Conservation (phyloP, 2,113 vertebrate genomes). For the Phycodurus eques region DNA sequence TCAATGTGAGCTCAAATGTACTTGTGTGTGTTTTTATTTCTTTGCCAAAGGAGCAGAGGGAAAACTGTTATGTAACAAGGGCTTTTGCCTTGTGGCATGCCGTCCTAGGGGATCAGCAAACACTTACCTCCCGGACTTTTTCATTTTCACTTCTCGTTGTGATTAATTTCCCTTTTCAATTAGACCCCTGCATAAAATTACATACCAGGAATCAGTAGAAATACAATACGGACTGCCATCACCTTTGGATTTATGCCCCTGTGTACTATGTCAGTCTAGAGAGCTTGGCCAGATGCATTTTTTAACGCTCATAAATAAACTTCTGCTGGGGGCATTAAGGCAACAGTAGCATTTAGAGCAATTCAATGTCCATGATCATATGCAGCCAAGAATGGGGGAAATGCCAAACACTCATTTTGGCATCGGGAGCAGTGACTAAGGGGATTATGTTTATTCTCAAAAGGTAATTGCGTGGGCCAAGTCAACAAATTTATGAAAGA, state of each 20-base stretch:
- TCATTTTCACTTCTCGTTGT: constrained; percentile 44
- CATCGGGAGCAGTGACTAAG: constrained; percentile 48
- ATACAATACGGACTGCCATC: neutral
- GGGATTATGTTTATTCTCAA: constrained; percentile 25
- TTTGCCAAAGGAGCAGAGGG: constrained; percentile 35
- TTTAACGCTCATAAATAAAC: constrained; percentile 38
- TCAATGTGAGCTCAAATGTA: neutral
- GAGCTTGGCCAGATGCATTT: constrained; percentile 4
- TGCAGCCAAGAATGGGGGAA: constrained; percentile 16
- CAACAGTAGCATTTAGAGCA: constrained; percentile 30
- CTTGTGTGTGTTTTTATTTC: constrained; percentile 22
- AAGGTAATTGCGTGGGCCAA: constrained; percentile 43
- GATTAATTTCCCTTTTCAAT: constrained; percentile 59
- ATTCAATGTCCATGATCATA: constrained; percentile 26
- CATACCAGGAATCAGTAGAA: constrained; percentile 17
- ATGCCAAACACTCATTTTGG: constrained; percentile 36
- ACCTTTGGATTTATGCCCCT: constrained; percentile 32
- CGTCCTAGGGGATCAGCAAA: constrained; percentile 30
- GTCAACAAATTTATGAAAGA: constrained; percentile 39
- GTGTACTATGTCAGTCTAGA: constrained; percentile 1
- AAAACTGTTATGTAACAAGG: constrained; percentile 65
- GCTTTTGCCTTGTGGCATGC: constrained; percentile 42
- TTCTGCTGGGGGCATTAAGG: constrained; percentile 6
- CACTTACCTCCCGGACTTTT: constrained; percentile 33
- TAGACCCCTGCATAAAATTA: constrained; percentile 20